A percentile compares a stretch with the other conserved stretches of the same genome.
These are phyloP conservation scores for Cairina moschata DNA, from an alignment of 2,113 vertebrate species.

Conservation along the genomic window DNA sequence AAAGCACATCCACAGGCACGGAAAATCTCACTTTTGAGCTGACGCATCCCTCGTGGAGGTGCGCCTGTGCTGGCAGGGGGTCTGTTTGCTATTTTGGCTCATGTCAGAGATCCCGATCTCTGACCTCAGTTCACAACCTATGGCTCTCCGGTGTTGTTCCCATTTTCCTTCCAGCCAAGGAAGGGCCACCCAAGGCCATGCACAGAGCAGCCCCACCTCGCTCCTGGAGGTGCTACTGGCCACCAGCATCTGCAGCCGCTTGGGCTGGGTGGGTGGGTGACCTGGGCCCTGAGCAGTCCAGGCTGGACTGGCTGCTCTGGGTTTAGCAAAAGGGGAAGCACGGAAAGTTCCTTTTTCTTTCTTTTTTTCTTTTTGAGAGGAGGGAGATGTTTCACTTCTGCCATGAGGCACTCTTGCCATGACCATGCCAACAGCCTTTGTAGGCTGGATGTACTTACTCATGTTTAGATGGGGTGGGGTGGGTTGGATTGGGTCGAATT, in stretches of 20 bases:
- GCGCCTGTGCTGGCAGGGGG: neutral
- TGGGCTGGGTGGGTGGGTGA: neutral
- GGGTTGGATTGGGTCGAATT: neutral
- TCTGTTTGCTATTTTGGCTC: neutral
- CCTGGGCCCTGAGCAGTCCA: neutral
- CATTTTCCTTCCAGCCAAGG: neutral
- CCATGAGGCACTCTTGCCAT: fast-evolving
- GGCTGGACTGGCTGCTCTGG: neutral
- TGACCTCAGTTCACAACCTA: neutral
- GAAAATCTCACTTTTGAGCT: neutral
- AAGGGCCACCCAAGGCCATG: fast-evolving
- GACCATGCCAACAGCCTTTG: neutral
- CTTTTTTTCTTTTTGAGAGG: neutral
- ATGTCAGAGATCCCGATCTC: neutral
- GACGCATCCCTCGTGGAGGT: fast-evolving
- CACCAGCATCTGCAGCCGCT: neutral
- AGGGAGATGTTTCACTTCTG: neutral
- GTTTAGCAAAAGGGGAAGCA: neutral
- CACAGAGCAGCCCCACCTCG: fast-evolving
- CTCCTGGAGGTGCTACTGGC: neutral
- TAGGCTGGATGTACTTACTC: neutral
- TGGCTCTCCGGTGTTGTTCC: neutral
- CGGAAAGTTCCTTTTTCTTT: neutral
- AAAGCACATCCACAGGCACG: neutral
- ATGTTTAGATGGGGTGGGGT: fast-evolving